Evolutionary conservation across 2,797 vertebrate genomes (phyloP).

Genomic region (Onychomys torridus): DNA sequence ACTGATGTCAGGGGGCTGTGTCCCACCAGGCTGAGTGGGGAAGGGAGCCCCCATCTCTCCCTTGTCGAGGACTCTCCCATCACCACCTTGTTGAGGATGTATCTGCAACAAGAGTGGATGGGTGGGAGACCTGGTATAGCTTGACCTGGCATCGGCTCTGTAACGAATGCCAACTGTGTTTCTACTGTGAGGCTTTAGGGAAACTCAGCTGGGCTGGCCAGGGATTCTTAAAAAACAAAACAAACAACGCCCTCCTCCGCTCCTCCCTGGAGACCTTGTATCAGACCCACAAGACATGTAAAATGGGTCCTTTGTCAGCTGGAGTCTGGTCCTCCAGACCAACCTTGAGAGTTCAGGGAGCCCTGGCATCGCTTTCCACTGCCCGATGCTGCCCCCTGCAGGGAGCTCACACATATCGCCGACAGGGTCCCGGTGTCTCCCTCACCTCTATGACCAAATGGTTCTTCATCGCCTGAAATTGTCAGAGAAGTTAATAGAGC

Average conservation of each 20-base stretch:
- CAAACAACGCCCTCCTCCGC: neutral
- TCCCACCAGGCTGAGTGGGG: neutral
- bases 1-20: neutral
- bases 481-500: slow-evolving; percentile 67
- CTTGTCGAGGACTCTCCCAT: neutral
- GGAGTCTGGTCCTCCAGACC: neutral
- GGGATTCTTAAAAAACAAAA: neutral
- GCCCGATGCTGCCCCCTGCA: slow-evolving; percentile 78
- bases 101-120: neutral
- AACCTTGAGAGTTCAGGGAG: neutral
- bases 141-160: accelerated
- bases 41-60: too few species aligned
- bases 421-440: neutral
- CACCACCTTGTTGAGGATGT: neutral
- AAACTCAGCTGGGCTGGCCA: neutral
- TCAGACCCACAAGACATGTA: slow-evolving; percentile 1
- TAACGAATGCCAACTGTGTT: neutral
- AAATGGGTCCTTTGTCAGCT: slow-evolving; percentile 70
- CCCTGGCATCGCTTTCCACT: neutral
- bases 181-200: neutral
- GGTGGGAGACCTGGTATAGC: accelerated
- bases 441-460: neutral
- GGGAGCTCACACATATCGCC: neutral
- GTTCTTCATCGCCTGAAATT: slow-evolving; percentile 61
- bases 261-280: neutral